Base-by-base conservation (phyloP, 2,113 vertebrate genomes). In the Colossoma macropomum region DNA sequence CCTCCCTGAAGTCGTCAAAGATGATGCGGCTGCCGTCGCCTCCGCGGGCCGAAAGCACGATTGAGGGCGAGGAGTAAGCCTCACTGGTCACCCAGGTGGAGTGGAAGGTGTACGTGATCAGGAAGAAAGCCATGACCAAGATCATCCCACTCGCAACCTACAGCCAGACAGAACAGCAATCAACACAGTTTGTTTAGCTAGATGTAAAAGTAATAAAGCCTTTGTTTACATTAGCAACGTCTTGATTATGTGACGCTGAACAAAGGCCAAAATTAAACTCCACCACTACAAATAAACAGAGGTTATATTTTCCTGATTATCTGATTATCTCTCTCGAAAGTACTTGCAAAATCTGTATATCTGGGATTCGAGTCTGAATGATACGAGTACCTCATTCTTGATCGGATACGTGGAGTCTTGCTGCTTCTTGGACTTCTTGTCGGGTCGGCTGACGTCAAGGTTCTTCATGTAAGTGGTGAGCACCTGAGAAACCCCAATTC, bases 21-120 rank as follows among this genome's bases (percentile, higher is more conserved):
- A 99, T 99, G 86, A 99, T 99, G 86, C 98, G 95, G 88, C 98
- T 99, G 87, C 97, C 98, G 0, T 99, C 98, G 0, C 97, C 97
- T 0, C 97, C 97, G 0, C 98, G 96, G 13, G 98, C 98, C 0
- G 98, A 99, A 50, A 99, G 89, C 0, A 99, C 98, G 0, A 99
- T 99, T n/a, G 98, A 99, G 0, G 98, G 98, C 2, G 98, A 99
- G 23, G 98, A 99, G 88, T 99, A 99, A 0, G 98, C 98, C 86
- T 99, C 98, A 0, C 98, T 99, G 87, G 98, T 99, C 89, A 99
- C 98, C 98, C 98, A 99, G n/a, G 98, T 99, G 0, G 98, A 99
- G 89, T 99, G 98, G 89, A 99, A 99, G 45, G 98, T 99, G 87
- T 99, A 99, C 0, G 98, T 99, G 87, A 99, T 98, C 32, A 99